A percentile compares a stretch with the other conserved stretches of the same genome.
phyloP scores from a whole-genome alignment of 2,113 vertebrate species.

The Sapajus apella region DNA sequence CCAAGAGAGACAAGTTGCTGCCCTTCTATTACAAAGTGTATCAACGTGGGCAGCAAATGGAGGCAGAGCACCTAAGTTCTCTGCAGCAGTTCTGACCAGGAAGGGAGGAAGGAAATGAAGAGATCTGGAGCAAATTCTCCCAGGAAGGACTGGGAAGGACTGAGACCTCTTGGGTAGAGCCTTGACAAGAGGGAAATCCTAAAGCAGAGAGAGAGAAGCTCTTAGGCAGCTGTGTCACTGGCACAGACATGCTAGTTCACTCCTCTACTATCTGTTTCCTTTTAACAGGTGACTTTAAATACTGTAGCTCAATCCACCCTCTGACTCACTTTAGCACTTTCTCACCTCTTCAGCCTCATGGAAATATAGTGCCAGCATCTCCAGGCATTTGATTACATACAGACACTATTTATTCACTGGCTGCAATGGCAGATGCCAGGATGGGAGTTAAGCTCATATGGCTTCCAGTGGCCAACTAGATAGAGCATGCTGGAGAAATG shows the following conservation, averaged over 20 bases:
- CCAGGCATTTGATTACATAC: neutral
- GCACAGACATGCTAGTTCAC: neutral
- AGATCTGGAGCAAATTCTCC: neutral
- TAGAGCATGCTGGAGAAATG: neutral
- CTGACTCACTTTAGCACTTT: neutral
- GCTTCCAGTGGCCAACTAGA: neutral
- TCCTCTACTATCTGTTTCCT: neutral
- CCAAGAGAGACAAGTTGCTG: neutral
- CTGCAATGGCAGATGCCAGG: neutral
- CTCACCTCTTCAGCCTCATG: neutral
- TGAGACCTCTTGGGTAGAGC: neutral
- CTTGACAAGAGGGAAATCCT: neutral
- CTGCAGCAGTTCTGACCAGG: neutral
- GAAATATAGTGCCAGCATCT: neutral
- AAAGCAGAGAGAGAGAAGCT: neutral
- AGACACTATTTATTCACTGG: neutral
- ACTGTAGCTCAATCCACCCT: neutral
- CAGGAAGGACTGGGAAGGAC: neutral
- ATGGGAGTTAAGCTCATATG: neutral
- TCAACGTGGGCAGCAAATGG: rapidly evolving
- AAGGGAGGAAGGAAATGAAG: neutral
- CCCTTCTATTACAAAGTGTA: neutral
- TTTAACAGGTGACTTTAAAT: neutral
- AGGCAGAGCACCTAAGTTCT: neutral
- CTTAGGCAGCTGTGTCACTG: neutral